Evolutionary conservation across 2,797 vertebrate species (phyloP), one percentile per base, ranked within the genome.

Genomic region (Luscinia luscinia): DNA sequence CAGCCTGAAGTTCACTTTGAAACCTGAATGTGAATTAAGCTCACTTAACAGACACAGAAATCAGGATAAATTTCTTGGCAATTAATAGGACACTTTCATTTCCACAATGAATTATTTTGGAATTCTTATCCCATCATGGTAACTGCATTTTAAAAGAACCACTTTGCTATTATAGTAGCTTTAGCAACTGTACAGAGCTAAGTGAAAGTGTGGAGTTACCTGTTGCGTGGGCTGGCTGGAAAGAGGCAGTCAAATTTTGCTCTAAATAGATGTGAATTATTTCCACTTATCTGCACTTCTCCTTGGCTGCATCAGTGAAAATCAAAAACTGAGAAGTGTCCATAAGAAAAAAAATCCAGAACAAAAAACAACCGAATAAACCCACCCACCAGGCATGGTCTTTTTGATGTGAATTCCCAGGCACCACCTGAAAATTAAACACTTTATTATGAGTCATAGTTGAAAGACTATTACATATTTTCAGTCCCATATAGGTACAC

Each of bases 1-100:
- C 85, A 94, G 58, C 66, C 89, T 83, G 22, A 85, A 88, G 76
- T 67, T 94, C 80, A 51, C 52, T 81, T 89, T 48, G 54, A 52
- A 72, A 49, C 20, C 40, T 62, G n/a, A 62, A 48, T 23, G 64
- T 28, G 34, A 78, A 19, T 87, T 73, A 84, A 82, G 23, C 9
- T 77, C 52, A 46, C 24, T 55, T n/a, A 68, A 38, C 8, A 67
- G 61, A 72, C 40, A n/a, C 38, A 63, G 41, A 89, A 90, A n/a
- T 59, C 58, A 68, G 32, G 18, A 77, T 4, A 66, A 34, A 27
- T 80, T 73, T 90, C 41, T 87, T 15, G 15, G n/a, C 46, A 79
- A 45, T 12, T 67, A 73, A 75, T 3, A 73, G 18, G 52, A 85
- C 1, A 1, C n/a, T 40, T 63, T 46, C 16, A 61, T 82, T 84